phyloP scores from a whole-genome alignment of 2,888 invertebrate genomes.

The Epinotia bilunana region DNA sequence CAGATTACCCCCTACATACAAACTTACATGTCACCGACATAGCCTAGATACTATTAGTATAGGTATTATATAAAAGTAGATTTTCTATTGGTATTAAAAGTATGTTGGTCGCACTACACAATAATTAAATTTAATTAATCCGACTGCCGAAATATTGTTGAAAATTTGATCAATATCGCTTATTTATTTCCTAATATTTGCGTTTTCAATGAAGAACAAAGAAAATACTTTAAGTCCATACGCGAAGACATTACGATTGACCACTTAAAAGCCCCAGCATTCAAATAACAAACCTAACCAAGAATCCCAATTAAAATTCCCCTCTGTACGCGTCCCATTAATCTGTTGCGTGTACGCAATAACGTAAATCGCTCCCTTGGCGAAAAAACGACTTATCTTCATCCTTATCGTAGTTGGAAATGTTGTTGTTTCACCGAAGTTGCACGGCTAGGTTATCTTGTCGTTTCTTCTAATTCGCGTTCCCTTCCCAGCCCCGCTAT shows the following conservation, averaged over 20 bases:
- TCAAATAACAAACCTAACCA: constrained; percentile 23
- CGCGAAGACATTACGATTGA: background rate
- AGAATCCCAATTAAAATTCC: constrained; percentile 65
- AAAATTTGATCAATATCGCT: too few relatives aligned
- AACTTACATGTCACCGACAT: too few relatives aligned
- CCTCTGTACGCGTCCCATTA: constrained; percentile 55
- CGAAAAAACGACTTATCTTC: constrained; percentile 13
- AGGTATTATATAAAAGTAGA: too few relatives aligned
- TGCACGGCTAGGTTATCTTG: constrained; percentile 65
- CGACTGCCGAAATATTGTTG: too few relatives aligned
- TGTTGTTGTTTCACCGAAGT: constrained; percentile 9
- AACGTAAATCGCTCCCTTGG: constrained; percentile 52
- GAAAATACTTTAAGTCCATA: too few relatives aligned
- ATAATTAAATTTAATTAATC: too few relatives aligned
- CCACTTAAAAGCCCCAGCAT: background rate
- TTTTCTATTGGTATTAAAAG: too few relatives aligned
- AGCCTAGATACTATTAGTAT: too few relatives aligned
- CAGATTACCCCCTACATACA: too few relatives aligned
- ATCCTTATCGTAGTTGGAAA: constrained; percentile 5
- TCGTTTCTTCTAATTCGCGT: constrained; percentile 74
- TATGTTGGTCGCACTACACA: too few relatives aligned
- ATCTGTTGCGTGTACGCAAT: constrained; percentile 56
- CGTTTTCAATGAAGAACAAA: too few relatives aligned
- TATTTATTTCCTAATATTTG: too few relatives aligned
- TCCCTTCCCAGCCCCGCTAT: constrained; percentile 44